Conservation (phyloP, 2,888 invertebrate species). For the Pterostichus niger region DNA sequence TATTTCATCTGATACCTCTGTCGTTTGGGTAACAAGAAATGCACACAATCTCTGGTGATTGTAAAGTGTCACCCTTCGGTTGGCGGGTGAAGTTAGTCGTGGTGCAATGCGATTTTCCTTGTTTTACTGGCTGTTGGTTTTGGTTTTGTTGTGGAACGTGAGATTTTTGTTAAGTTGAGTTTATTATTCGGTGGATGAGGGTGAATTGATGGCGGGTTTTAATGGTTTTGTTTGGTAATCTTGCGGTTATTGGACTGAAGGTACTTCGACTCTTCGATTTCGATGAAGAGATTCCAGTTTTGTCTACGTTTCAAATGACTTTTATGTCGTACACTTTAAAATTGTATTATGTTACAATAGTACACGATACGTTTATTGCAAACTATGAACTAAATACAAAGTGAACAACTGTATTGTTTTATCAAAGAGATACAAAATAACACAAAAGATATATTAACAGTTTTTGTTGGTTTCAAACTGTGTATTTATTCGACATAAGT, state of each 20-base stretch:
- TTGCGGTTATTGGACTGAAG: slow-evolving; percentile 14
- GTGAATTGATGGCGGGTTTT: slow-evolving; percentile 40
- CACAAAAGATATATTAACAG: too few species aligned
- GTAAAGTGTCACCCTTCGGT: slow-evolving; percentile 25
- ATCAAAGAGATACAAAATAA: too few species aligned
- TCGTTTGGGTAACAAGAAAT: slow-evolving; percentile 54
- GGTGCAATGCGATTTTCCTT: slow-evolving; percentile 27
- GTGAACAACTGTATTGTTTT: too few species aligned
- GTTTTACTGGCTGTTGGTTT: slow-evolving; percentile 32
- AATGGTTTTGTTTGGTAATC: slow-evolving; percentile 38
- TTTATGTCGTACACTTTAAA: slow-evolving; percentile 8
- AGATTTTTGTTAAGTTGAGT: slow-evolving; percentile 44
- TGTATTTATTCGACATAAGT: too few species aligned
- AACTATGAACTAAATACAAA: too few species aligned
- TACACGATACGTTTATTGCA: too few species aligned
- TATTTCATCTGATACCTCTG: slow-evolving; percentile 63
- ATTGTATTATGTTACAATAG: too few species aligned
- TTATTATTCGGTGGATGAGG: slow-evolving; percentile 38
- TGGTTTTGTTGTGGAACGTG: slow-evolving; percentile 40
- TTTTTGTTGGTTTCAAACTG: too few species aligned
- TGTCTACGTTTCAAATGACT: slow-evolving; percentile 12
- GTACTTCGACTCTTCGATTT: not conserved
- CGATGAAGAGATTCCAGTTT: slow-evolving; percentile 6
- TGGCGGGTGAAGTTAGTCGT: not conserved
- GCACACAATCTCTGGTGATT: slow-evolving; percentile 39